Percentiles rank a stretch among this genome's conserved stretches.
Conservation (phyloP, 2,888 invertebrate species). For the Atrina japonica region DNA sequence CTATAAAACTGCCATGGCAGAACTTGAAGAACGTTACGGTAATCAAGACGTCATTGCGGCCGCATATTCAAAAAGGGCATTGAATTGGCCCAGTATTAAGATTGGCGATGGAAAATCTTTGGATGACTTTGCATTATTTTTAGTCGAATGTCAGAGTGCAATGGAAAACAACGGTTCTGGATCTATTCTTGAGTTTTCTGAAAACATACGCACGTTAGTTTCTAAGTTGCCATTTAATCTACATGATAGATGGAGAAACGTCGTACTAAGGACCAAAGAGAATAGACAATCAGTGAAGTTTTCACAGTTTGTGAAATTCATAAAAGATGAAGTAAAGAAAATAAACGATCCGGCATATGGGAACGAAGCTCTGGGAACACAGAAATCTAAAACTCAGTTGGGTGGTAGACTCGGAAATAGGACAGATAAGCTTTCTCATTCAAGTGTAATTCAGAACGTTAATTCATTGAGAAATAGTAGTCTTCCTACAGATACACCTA, state of each 20-base stretch:
- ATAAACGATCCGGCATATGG: constrained; percentile 16
- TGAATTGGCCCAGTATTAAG: constrained; percentile 12
- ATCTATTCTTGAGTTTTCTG: constrained; percentile 16
- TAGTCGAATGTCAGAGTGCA: constrained; percentile 40
- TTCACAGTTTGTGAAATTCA: constrained; percentile 21
- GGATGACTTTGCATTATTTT: constrained; percentile 42
- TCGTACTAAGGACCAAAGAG: constrained; percentile 12
- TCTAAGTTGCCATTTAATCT: constrained; percentile 38
- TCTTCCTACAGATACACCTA: neutral
- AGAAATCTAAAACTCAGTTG: too few relatives aligned
- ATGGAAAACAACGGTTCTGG: constrained; percentile 4
- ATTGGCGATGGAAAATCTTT: constrained; percentile 29
- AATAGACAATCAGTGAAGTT: constrained; percentile 20
- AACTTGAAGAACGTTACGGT: constrained; percentile 24
- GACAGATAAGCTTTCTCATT: too few relatives aligned
- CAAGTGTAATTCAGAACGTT: too few relatives aligned
- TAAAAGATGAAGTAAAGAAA: constrained; percentile 28
- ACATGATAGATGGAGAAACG: constrained; percentile 38
- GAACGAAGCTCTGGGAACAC: too few relatives aligned
- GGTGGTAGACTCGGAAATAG: too few relatives aligned
- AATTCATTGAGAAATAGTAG: too few relatives aligned
- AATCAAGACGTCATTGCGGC: constrained; percentile 28
- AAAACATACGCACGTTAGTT: constrained; percentile 32
- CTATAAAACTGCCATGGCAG: constrained; percentile 14
- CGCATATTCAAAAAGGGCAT: constrained; percentile 28